phyloP scores from a whole-genome alignment of 2,113 vertebrate species.

The Campylomormyrus numenius region DNA sequence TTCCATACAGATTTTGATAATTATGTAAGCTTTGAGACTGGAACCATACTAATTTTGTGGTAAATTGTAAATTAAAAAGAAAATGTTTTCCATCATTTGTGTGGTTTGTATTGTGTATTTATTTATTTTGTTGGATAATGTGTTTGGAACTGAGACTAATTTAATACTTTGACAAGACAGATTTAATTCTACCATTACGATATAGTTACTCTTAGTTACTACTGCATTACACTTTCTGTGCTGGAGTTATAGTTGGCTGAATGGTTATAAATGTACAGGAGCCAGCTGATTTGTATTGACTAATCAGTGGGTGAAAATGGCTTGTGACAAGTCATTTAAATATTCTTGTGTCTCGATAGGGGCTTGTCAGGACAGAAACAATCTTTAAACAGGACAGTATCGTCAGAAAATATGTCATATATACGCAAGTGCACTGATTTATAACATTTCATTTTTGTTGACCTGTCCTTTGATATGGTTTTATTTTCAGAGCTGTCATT shows the following conservation, averaged over 20 bases:
- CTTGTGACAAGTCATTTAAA: not conserved
- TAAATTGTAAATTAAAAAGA: constrained; percentile 64
- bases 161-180: not conserved
- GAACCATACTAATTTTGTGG: constrained; percentile 58
- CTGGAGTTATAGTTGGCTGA: not conserved
- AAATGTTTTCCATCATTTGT: constrained; percentile 56
- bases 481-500: not conserved
- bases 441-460: not conserved
- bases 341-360: constrained; percentile 51
- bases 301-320: not conserved
- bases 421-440: not conserved
- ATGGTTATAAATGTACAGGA: not conserved
- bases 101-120: not conserved
- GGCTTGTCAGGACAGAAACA: constrained; percentile 72
- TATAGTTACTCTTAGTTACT: not conserved
- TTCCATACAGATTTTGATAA: constrained; percentile 66
- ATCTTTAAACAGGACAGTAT: constrained; percentile 22
- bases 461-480: not conserved
- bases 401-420: not conserved
- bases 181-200: not conserved
- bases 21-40: constrained; percentile 59
- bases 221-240: not conserved
- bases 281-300: not conserved
- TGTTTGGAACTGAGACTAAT: not conserved
- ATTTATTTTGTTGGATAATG: not conserved